These are phyloP conservation scores for Bovichtus diacanthus DNA, from an alignment of 2,797 vertebrate genomes.

Conservation along the genomic window DNA sequence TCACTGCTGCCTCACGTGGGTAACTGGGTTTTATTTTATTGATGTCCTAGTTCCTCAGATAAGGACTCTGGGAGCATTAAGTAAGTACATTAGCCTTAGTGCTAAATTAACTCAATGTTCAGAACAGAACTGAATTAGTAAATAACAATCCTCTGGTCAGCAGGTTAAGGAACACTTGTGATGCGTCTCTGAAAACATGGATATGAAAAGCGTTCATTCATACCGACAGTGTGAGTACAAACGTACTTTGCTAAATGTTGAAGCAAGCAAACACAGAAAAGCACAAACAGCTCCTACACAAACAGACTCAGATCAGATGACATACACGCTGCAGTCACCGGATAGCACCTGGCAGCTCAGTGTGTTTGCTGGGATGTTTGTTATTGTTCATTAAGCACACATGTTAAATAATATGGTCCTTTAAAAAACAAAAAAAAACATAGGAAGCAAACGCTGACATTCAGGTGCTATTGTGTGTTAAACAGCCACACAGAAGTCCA, in stretches of 20 bases:
- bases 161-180: neutral
- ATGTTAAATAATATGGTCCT: neutral
- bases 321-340: conserved; percentile 8
- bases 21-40: neutral
- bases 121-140: neutral
- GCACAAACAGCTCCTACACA: conserved; percentile 49
- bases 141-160: neutral
- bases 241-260: neutral
- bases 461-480: conserved; percentile 3
- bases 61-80: neutral
- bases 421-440: conserved; percentile 3
- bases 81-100: neutral
- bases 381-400: neutral
- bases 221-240: neutral
- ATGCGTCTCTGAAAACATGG: neutral
- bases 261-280: conserved; percentile 26
- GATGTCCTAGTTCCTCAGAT: conserved; percentile 11
- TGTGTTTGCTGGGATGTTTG: neutral
- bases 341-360: conserved; percentile 22
- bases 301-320: conserved; percentile 50
- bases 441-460: neutral
- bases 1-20: neutral
- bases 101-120: neutral
- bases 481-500: neutral
- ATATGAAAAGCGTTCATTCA: neutral